phyloP scores from a whole-genome alignment of 2,113 vertebrate species.

The Melanostigma gelatinosum region DNA sequence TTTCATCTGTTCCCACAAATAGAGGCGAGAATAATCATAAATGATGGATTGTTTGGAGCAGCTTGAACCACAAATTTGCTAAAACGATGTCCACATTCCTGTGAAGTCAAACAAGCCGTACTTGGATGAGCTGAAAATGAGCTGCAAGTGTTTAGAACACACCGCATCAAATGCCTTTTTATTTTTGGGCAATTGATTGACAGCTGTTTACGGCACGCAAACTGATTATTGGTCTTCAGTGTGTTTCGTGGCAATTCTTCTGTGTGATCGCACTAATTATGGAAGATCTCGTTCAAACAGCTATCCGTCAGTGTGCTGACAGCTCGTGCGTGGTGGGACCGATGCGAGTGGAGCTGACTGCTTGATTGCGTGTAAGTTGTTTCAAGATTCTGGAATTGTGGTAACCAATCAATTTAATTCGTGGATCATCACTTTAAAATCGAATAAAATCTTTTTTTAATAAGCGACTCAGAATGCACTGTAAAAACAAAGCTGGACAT shows the following conservation, averaged over 20 bases:
- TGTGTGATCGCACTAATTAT: slow-evolving; percentile 55
- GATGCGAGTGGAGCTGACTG: slow-evolving; percentile 41
- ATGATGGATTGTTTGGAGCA: slow-evolving; percentile 7
- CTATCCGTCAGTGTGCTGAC: slow-evolving; percentile 53
- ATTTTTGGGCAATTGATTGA: slow-evolving; percentile 40
- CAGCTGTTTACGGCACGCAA: slow-evolving; percentile 57
- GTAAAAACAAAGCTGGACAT: slow-evolving; percentile 28
- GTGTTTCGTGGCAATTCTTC: slow-evolving; percentile 38
- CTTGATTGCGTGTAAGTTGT: slow-evolving; percentile 55
- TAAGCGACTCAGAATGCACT: slow-evolving; percentile 12
- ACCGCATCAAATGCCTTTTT: slow-evolving; percentile 44
- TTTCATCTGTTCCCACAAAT: slow-evolving; percentile 11
- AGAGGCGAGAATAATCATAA: slow-evolving; percentile 20
- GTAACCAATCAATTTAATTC: slow-evolving; percentile 42
- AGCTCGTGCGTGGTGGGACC: slow-evolving; percentile 21
- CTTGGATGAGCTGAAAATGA: slow-evolving; percentile 37
- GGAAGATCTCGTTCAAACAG: slow-evolving; percentile 61
- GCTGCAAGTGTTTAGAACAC: slow-evolving; percentile 53
- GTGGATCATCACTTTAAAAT: slow-evolving; percentile 34
- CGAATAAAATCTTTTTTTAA: slow-evolving; percentile 55
- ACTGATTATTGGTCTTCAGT: slow-evolving; percentile 52
- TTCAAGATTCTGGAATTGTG: slow-evolving; percentile 42
- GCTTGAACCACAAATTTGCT: slow-evolving; percentile 9
- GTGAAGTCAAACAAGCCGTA: slow-evolving; percentile 18
- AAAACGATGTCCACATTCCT: slow-evolving; percentile 37